A percentile compares a stretch with the other conserved stretches of the same genome.
Evolutionary conservation across 35 echinoderm and acorn worm genomes (phyloP).

Genomic region (Lytechinus pictus): DNA sequence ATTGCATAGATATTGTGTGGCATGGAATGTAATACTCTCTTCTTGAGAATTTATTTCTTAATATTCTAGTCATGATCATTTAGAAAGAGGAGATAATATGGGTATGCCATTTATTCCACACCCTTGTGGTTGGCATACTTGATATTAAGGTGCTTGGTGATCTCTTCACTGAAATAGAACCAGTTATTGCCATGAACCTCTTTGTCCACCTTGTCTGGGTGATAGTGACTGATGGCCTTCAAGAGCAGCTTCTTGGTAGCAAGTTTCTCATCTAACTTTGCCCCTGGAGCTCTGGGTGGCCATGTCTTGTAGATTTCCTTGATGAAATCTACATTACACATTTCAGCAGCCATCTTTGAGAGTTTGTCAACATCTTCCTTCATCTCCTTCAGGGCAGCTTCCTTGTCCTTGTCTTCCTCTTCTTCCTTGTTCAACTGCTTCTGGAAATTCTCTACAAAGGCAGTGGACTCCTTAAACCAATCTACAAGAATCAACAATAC

Average conservation of each 20-base stretch:
- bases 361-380: slow-evolving; percentile 17
- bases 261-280: neutral
- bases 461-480: slow-evolving; percentile 19
- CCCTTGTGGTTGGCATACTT: neutral
- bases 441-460: neutral
- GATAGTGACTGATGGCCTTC: slow-evolving; percentile 64
- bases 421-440: slow-evolving; percentile 22
- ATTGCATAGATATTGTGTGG: neutral
- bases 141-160: slow-evolving; percentile 34
- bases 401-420: slow-evolving; percentile 23
- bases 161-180: slow-evolving; percentile 58
- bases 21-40: neutral
- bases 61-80: too few species aligned
- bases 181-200: slow-evolving; percentile 59
- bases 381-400: slow-evolving; percentile 8
- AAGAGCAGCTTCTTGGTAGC: slow-evolving; percentile 43
- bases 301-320: slow-evolving; percentile 28
- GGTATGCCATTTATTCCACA: neutral
- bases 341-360: neutral
- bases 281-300: neutral
- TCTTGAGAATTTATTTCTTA: neutral
- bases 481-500: neutral
- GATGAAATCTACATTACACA: neutral
- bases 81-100: neutral
- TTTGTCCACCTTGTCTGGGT: slow-evolving; percentile 63